A percentile compares a stretch with the other conserved stretches of the same genome.
phyloP scores from a whole-genome alignment of 2,797 vertebrate genomes.

The Enteromius fasciolatus region DNA sequence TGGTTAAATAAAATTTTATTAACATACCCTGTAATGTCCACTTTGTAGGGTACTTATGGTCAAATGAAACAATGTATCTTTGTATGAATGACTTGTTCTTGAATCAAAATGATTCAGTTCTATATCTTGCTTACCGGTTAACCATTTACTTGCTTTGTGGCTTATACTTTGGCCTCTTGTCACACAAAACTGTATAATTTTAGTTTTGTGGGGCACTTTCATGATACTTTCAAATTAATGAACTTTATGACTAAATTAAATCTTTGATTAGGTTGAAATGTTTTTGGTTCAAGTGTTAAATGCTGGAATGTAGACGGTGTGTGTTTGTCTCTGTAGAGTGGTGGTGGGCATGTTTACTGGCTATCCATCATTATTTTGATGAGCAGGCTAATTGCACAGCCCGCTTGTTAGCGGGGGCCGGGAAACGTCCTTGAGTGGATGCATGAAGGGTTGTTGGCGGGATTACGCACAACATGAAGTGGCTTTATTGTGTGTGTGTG shows the following conservation, averaged over 20 bases:
- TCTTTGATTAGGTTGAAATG: constrained; percentile 59
- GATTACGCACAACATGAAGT: constrained; percentile 63
- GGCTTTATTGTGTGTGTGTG: constrained; percentile 64
- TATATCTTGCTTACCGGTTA: neutral
- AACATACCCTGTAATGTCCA: neutral
- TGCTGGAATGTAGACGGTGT: constrained; percentile 83
- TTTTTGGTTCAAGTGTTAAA: constrained; percentile 73
- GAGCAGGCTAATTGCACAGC: constrained; percentile 73
- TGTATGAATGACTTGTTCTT: neutral
- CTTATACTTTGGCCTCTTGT: neutral
- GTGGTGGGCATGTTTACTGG: constrained; percentile 74
- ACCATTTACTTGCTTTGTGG: neutral
- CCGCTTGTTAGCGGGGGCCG: constrained; percentile 70
- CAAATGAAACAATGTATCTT: neutral
- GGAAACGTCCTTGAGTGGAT: constrained; percentile 74
- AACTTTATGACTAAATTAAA: constrained; percentile 1
- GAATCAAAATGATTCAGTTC: neutral
- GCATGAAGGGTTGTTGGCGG: constrained; percentile 64
- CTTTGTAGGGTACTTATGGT: neutral
- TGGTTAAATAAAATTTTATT: too few relatives aligned
- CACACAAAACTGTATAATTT: neutral
- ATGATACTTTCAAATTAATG: neutral
- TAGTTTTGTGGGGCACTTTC: neutral
- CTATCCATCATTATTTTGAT: constrained; percentile 85
- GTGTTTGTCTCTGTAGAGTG: constrained; percentile 82